Base-by-base conservation (phyloP, 2,888 invertebrate genomes). In the Pandemis heparana region DNA sequence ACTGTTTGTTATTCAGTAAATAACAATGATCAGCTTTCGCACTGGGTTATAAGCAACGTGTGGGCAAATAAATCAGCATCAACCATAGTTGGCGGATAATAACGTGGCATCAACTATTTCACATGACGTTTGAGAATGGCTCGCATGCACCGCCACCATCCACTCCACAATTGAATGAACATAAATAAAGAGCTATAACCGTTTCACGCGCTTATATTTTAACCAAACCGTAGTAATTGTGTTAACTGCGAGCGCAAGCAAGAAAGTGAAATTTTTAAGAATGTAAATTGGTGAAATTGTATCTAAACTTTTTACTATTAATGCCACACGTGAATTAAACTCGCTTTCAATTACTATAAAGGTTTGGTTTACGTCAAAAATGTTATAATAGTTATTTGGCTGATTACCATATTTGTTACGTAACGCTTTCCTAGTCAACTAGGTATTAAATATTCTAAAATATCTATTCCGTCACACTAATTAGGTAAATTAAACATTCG, bases 281-380 rank as follows among this genome's bases (percentile, higher is more conserved):
- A 85, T 84, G 82, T 80, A 83, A 82, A 83, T 87, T 79, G 82
- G 83, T 83, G 84, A 85, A 86, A 85, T 84, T 76, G 74, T 70
- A 64, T 51, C 74, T 75, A 73, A 73, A 72, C 23, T 53, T 68
- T 53, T 59, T 72, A 63, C 62, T 68, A 68, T 71, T 71, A 69
- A 72, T 56, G 51, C 38, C 68, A 61, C n/a, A 59, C 56, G 73
- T 70, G 64, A 51, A 70, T 70, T 68, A 75, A 75, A 64, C 46
- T 71, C 43, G 68, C 75, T 74, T 70, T 74, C 69, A 65, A 65
- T 74, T 74, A 72, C 41, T 60, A 65, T 38, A 51, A 48, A 48
- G 59, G 51, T 60, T 68, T 71, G 16, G 38, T 73, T 73, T 61
- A 51, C 69, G 64, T 70, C 65, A 65, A 64, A 48, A 65, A 51